Conservation (phyloP, 2,888 invertebrate genomes). For the Sinelater perroti region DNA sequence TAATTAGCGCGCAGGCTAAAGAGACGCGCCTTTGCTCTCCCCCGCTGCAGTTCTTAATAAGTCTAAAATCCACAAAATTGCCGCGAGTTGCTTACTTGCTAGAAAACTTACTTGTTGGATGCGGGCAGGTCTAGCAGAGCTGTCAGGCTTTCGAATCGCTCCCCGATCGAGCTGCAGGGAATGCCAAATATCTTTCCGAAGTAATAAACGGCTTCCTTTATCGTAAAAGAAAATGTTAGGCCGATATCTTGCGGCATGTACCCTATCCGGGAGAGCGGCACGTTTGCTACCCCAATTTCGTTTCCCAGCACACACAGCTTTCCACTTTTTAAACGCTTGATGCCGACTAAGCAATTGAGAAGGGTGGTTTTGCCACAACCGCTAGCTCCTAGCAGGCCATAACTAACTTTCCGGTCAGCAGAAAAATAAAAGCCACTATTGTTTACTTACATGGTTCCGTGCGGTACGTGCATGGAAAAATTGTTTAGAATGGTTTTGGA, state of each 20-base stretch:
- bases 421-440: neutral
- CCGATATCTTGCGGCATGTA: slow-evolving; percentile 84
- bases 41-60: slow-evolving; percentile 80
- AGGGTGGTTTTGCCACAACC: slow-evolving; percentile 93
- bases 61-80: no score
- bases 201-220: slow-evolving; percentile 84
- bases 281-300: slow-evolving; percentile 68
- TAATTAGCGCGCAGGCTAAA: slow-evolving; percentile 86
- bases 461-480: slow-evolving; percentile 77
- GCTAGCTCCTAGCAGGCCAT: slow-evolving; percentile 87
- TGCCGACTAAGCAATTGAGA: slow-evolving; percentile 84
- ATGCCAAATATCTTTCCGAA: slow-evolving; percentile 89
- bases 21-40: slow-evolving; percentile 92
- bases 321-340: slow-evolving; percentile 76
- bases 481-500: slow-evolving; percentile 70
- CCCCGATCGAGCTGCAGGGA: slow-evolving; percentile 68
- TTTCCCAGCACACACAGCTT: slow-evolving; percentile 79
- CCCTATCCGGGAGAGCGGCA: slow-evolving; percentile 78
- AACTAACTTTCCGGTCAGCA: slow-evolving; percentile 62
- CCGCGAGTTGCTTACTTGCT: neutral
- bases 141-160: slow-evolving; percentile 73
- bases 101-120: slow-evolving; percentile 60
- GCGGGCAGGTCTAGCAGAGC: slow-evolving; percentile 81
- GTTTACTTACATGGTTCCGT: slow-evolving; percentile 78
- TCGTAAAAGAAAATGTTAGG: slow-evolving; percentile 79